These are phyloP conservation scores for Polydrusus pterygomalis DNA, from an alignment of 2,888 invertebrate genomes.

Conservation along the genomic window DNA sequence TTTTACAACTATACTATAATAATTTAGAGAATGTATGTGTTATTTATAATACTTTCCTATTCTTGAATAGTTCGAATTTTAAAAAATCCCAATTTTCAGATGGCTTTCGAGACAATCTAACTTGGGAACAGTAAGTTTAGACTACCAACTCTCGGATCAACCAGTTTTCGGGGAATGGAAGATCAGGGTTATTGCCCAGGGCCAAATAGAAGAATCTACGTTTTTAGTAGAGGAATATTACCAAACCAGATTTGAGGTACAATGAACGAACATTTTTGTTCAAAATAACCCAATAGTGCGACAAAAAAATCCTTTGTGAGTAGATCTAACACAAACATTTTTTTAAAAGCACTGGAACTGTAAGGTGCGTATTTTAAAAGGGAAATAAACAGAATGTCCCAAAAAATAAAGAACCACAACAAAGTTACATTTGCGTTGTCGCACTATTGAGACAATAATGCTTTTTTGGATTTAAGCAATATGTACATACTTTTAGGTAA, in stretches of 20 bases:
- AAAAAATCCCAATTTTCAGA: constrained; percentile 22
- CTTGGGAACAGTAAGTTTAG: constrained; percentile 93
- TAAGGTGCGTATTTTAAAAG: too few species aligned
- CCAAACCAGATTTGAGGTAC: constrained; percentile 89
- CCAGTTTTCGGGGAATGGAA: constrained; percentile 95
- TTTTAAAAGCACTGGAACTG: too few species aligned
- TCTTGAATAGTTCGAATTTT: neutral
- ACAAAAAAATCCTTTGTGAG: too few species aligned
- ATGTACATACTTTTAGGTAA: constrained; percentile 74
- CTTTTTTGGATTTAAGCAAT: neutral
- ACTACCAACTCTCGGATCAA: constrained; percentile 93
- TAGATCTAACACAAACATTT: too few species aligned
- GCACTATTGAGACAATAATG: too few species aligned
- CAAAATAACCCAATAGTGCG: too few species aligned
- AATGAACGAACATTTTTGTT: neutral
- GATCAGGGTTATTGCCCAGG: constrained; percentile 89
- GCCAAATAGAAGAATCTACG: constrained; percentile 88
- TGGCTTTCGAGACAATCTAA: constrained; percentile 96
- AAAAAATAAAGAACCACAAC: too few species aligned
- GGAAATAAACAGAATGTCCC: too few species aligned
- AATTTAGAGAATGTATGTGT: too few species aligned
- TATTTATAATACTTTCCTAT: too few species aligned
- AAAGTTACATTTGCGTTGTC: too few species aligned
- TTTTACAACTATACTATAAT: too few species aligned
- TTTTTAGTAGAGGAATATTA: constrained; percentile 96